Evolutionary conservation across 2,113 vertebrate species (phyloP).

Genomic region (Trichomycterus rosablanca): DNA sequence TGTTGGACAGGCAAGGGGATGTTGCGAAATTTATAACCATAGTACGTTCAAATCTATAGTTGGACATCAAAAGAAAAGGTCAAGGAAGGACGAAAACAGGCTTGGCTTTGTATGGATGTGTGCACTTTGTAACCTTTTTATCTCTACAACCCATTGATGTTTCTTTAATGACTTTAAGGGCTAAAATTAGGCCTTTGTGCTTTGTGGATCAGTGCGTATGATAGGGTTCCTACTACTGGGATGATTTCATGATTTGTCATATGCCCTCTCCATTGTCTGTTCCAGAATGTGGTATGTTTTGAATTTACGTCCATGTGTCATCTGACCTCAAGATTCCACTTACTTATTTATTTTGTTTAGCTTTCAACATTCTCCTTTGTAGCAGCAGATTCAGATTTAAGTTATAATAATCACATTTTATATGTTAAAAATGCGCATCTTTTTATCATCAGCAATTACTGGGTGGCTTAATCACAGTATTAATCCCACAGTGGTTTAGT

Average conservation of each 20-base stretch:
- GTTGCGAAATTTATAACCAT: slow-evolving; percentile 35
- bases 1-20: slow-evolving; percentile 31
- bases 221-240: slow-evolving; percentile 10
- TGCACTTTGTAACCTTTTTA: background rate
- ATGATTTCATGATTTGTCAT: background rate
- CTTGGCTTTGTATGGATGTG: slow-evolving; percentile 26
- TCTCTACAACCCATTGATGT: background rate
- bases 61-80: slow-evolving; percentile 20
- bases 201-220: slow-evolving; percentile 11
- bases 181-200: background rate
- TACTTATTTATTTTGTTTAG: too few species aligned
- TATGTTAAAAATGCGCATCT: too few species aligned
- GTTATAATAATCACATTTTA: too few species aligned
- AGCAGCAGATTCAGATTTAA: too few species aligned
- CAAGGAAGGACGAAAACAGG: slow-evolving; percentile 1
- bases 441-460: too few species aligned
- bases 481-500: too few species aligned
- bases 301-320: too few species aligned
- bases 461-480: too few species aligned
- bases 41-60: slow-evolving; percentile 15
- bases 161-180: background rate
- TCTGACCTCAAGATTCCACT: too few species aligned
- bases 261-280: too few species aligned
- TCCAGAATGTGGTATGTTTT: too few species aligned
- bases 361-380: too few species aligned